Conservation (phyloP, 2,797 vertebrate species). For the Amblyopsis hoosieri region DNA sequence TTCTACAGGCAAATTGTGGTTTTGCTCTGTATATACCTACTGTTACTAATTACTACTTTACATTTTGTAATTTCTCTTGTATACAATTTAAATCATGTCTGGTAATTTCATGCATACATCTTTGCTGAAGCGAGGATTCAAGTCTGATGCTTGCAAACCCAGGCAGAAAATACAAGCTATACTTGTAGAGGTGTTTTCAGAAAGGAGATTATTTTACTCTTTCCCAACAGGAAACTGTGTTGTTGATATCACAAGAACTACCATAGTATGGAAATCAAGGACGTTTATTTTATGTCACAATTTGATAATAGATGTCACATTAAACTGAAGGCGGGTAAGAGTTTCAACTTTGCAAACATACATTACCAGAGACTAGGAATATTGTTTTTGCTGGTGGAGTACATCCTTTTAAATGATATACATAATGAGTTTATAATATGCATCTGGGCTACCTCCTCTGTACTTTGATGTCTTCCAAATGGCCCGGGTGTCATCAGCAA, state of each 20-base stretch:
- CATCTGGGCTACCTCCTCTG: constrained; percentile 89
- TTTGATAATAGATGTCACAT: constrained; percentile 84
- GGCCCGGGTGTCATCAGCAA: constrained; percentile 90
- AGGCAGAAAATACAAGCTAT: constrained; percentile 35
- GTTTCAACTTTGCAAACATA: constrained; percentile 89
- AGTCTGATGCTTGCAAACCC: background rate
- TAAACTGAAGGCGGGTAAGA: constrained; percentile 85
- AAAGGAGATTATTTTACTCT: constrained; percentile 46
- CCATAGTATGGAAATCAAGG: constrained; percentile 78
- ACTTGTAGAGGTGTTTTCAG: constrained; percentile 45
- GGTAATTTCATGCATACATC: no score
- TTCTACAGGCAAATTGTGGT: no score
- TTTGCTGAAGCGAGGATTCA: background rate
- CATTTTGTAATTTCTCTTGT: no score
- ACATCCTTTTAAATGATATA: constrained; percentile 90
- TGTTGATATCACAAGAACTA: constrained; percentile 78
- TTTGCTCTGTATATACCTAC: no score
- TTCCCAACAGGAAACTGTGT: constrained; percentile 68
- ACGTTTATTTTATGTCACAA: constrained; percentile 83
- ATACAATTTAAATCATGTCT: no score
- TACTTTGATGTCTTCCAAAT: constrained; percentile 86
- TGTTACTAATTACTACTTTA: no score
- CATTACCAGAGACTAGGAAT: constrained; percentile 86
- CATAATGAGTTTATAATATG: constrained; percentile 97
- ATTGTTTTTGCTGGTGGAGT: constrained; percentile 87